Evolutionary conservation across 2,888 invertebrate species (phyloP), one percentile per base, ranked within the genome.

Genomic region (Pyrochroa serraticornis): DNA sequence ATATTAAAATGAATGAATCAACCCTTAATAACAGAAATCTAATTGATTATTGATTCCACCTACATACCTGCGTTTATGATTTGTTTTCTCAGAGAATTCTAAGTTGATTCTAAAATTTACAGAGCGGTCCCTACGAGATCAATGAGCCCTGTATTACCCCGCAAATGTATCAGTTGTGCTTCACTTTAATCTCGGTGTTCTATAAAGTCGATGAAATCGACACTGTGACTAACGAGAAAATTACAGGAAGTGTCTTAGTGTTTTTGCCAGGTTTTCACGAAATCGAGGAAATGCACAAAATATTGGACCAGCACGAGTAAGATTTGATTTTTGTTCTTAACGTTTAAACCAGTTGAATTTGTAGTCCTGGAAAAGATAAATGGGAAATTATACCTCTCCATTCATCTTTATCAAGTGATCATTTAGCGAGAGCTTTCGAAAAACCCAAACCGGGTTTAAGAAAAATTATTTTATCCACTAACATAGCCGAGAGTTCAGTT

Each of bases 401-500:
- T 73, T 91, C 90, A 0, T 82, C 86, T 0, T 83, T 91, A 41
- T 86, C 90, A 0, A 80, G 79, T 34, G 87, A 87, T 35, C 88
- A 90, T 65, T 89, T 91, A 69, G 74, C 78, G 8, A 78, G 76
- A 64, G 87, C 86, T 5, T 90, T 90, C 71, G 69, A 80, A 42
- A 78, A 81, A 8, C 84, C 90, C 1, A 83, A 84, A n/a, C 74
- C 78, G 1, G 88, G 87, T 2, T 77, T 81, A 62, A 84, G 96
- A 58, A 95, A 97, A 78, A 85, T 95, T 43, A 94, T 95, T 70
- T 80, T 95, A 35, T 87, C 95, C 0, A 95, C 95, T 6, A 95
- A 95, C 77, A 93, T 95, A 64, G 94, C 95, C 0, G 95, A 95
- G 79, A 94, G 93, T 77, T 94, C 94, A 44, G 90, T 95, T 66